Percentiles rank a stretch among this genome's conserved stretches.
Evolutionary conservation across 2,113 vertebrate species (phyloP).

Genomic region (Amia ocellicauda): DNA sequence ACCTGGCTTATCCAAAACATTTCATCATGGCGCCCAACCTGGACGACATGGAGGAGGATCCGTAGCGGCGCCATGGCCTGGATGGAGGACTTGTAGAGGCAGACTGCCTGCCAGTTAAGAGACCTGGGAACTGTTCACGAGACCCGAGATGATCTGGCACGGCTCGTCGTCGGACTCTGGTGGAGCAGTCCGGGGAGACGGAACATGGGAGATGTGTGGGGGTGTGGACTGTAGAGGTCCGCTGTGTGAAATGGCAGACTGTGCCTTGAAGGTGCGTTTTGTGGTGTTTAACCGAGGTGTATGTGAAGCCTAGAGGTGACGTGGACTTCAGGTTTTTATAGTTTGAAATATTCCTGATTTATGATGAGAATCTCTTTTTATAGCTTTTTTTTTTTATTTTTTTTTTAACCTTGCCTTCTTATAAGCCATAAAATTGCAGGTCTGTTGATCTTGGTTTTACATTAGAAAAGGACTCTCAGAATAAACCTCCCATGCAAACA

Average conservation of each 20-base stretch:
- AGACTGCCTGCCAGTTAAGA: constrained; percentile 23
- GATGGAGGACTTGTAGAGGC: constrained; percentile 18
- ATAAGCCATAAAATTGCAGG: constrained; percentile 11
- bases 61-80: constrained; percentile 56
- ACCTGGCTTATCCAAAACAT: constrained; percentile 85
- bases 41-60: constrained; percentile 97
- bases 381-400: neutral
- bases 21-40: constrained; percentile 97
- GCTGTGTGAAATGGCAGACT: constrained; percentile 27
- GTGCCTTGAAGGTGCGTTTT: neutral
- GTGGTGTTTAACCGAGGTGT: constrained; percentile 17
- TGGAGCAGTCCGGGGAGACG: neutral
- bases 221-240: too few species aligned
- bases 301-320: constrained; percentile 33
- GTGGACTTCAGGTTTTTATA: constrained; percentile 16
- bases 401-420: constrained; percentile 18
- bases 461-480: constrained; percentile 12
- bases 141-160: constrained; percentile 39
- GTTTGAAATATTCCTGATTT: constrained; percentile 23
- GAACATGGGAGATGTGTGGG: too few species aligned
- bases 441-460: neutral
- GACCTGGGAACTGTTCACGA: constrained; percentile 36
- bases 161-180: constrained; percentile 26
- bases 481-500: constrained; percentile 14
- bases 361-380: neutral